Evolutionary conservation across 2,797 vertebrate species (phyloP).

Genomic region (Thamnophis elegans): DNA sequence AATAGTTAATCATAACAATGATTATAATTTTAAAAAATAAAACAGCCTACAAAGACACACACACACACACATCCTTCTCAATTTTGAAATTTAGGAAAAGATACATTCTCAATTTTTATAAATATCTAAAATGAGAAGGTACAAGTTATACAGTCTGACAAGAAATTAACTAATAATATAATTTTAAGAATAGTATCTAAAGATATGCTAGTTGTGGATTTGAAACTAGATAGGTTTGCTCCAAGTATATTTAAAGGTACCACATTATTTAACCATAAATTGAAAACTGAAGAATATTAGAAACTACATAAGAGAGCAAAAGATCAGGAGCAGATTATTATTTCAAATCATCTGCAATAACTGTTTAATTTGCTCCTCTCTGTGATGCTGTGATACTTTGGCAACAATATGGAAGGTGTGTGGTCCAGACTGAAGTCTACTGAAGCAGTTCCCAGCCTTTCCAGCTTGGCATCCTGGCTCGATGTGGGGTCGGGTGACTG

Average conservation of each 20-base stretch:
- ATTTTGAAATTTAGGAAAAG: not conserved
- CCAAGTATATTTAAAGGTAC: not conserved
- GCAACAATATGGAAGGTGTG: not conserved
- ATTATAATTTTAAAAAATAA: not conserved
- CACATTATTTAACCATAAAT: not conserved
- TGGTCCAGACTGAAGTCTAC: not conserved
- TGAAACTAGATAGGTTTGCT: not conserved
- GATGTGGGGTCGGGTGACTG: not conserved
- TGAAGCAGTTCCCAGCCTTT: not conserved
- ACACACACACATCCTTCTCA: not conserved
- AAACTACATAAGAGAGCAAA: not conserved
- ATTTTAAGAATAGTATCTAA: not conserved
- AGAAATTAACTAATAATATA: not conserved
- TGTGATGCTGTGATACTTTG: not conserved
- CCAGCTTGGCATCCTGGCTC: not conserved
- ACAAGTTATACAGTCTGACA: not conserved
- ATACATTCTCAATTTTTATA: not conserved
- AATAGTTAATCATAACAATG: not conserved
- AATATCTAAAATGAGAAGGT: not conserved
- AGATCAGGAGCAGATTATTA: not conserved
- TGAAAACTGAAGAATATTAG: not conserved
- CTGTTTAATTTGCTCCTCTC: not conserved
- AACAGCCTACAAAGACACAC: not conserved
- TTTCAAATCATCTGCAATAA: not conserved
- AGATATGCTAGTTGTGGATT: not conserved